Evolutionary conservation across 92 coral and sea anemone species (phyloP).

Genomic region (Muricea muricata): DNA sequence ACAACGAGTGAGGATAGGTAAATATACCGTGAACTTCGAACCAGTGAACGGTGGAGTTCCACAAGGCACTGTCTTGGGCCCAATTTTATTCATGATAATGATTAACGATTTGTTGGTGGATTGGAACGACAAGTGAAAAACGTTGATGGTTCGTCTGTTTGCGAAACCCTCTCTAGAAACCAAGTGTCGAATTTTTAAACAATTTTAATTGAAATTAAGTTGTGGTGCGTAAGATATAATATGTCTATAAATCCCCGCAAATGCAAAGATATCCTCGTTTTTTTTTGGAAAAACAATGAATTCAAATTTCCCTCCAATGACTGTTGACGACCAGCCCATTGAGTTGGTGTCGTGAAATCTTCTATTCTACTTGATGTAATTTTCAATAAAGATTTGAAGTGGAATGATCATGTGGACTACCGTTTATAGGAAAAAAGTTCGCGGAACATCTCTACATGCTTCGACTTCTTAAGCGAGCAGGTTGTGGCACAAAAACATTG

Average conservation of each 20-base stretch:
- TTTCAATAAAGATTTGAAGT: constrained; percentile 24
- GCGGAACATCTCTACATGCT: constrained; percentile 27
- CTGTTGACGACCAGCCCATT: background rate
- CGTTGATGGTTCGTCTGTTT: background rate
- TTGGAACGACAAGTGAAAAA: too few relatives aligned
- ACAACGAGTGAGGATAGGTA: background rate
- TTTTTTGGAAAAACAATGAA: background rate
- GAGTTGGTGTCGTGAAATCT: background rate
- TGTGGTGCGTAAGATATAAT: background rate
- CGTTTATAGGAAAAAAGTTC: background rate
- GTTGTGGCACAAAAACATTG: background rate
- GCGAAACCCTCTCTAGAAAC: background rate
- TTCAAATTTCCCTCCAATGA: background rate
- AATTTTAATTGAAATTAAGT: background rate
- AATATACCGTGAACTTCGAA: background rate
- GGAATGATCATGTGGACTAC: constrained; percentile 24
- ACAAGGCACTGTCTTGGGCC: background rate
- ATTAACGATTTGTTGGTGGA: background rate
- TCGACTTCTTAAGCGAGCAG: constrained; percentile 25
- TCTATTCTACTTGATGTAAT: constrained; percentile 12
- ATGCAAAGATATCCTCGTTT: constrained; percentile 2
- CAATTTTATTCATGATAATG: background rate
- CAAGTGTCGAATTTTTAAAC: background rate
- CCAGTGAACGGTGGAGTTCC: constrained; percentile 3
- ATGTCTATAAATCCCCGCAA: background rate